These are phyloP conservation scores for Oryzias dopingdopingensis DNA, from an alignment of 2,797 vertebrate genomes.

Conservation along the genomic window DNA sequence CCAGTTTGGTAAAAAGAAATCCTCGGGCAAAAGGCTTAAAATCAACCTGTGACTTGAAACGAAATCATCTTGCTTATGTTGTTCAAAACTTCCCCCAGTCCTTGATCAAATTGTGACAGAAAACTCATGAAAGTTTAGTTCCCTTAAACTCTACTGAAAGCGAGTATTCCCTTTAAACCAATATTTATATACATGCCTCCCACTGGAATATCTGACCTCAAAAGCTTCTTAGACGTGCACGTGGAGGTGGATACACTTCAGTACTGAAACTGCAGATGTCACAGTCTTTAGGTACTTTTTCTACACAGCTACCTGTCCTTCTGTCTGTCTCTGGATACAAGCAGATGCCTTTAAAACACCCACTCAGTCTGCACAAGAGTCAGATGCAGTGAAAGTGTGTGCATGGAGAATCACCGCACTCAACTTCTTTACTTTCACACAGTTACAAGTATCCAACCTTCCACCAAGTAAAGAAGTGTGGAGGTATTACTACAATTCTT, in stretches of 20 bases:
- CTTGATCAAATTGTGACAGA: too few species aligned
- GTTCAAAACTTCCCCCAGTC: too few species aligned
- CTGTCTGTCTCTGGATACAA: conserved; percentile 12
- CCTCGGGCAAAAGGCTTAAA: too few species aligned
- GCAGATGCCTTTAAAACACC: conserved; percentile 30
- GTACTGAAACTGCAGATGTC: conserved; percentile 47
- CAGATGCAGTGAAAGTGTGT: conserved; percentile 13
- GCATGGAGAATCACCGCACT: not conserved
- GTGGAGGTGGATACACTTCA: conserved; percentile 29
- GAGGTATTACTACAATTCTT: too few species aligned
- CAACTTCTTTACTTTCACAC: not conserved
- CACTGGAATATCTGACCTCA: conserved; percentile 9
- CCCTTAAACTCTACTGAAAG: too few species aligned
- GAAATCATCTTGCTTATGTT: too few species aligned
- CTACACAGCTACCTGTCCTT: conserved; percentile 23
- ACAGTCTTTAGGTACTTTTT: conserved; percentile 63
- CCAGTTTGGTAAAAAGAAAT: too few species aligned
- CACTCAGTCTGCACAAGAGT: conserved; percentile 3
- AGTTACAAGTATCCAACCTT: not conserved
- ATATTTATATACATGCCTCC: conserved; percentile 3
- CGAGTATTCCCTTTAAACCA: not conserved
- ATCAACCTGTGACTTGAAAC: too few species aligned
- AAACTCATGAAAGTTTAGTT: too few species aligned
- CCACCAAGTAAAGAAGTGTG: not conserved
- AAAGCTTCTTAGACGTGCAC: conserved; percentile 38